Evolutionary conservation across 2,797 vertebrate species (phyloP).

Genomic region (Periparus ater): DNA sequence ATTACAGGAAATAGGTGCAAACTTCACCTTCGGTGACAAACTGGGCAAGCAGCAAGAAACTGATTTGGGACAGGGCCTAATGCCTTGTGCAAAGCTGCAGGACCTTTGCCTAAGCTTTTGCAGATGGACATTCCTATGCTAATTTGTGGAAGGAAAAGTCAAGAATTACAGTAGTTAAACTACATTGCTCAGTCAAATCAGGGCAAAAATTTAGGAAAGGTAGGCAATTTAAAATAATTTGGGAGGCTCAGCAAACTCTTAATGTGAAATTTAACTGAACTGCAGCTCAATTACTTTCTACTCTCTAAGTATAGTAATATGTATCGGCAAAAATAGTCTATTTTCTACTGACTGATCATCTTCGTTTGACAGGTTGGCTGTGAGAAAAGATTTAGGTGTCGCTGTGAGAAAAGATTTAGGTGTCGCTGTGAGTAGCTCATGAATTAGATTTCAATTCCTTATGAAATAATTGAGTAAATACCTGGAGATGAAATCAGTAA

Average conservation of each 20-base stretch:
- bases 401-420: slow-evolving; percentile 11
- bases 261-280: not conserved
- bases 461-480: slow-evolving; percentile 65
- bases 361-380: not conserved
- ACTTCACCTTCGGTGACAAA: not conserved
- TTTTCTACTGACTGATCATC: slow-evolving; percentile 8
- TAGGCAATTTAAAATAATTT: not conserved
- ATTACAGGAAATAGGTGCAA: not conserved
- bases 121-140: not conserved
- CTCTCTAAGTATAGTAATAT: not conserved
- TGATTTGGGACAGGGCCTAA: not conserved
- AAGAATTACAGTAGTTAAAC: not conserved
- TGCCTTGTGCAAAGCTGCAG: not conserved
- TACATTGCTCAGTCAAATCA: not conserved
- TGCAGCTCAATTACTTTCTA: not conserved
- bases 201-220: not conserved
- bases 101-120: not conserved
- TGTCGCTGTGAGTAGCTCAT: slow-evolving; percentile 11
- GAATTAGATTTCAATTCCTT: slow-evolving; percentile 46
- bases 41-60: not conserved
- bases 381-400: slow-evolving; percentile 36
- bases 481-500: slow-evolving; percentile 49
- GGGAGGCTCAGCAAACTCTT: not conserved
- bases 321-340: not conserved
- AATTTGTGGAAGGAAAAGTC: not conserved